These are phyloP conservation scores for Sphenodon punctatus DNA, from an alignment of 2,797 vertebrate genomes.

Conservation along the genomic window DNA sequence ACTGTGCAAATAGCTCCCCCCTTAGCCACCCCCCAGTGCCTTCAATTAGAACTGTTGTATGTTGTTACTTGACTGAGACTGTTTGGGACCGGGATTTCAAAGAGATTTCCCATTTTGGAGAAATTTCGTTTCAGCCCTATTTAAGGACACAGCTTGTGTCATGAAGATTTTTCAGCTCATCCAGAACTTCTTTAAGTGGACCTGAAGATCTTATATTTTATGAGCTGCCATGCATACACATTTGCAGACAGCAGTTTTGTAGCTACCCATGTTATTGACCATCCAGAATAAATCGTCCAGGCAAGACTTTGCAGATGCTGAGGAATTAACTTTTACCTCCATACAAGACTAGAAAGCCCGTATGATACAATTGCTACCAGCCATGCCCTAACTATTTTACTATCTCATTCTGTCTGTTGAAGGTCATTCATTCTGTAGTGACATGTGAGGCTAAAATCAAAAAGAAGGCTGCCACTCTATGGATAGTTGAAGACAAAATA, in stretches of 20 bases:
- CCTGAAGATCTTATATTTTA: too few relatives aligned
- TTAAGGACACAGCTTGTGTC: neutral
- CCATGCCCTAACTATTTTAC: neutral
- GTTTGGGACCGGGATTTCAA: too few relatives aligned
- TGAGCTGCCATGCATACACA: too few relatives aligned
- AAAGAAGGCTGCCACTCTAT: neutral
- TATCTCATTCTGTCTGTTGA: neutral
- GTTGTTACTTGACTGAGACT: too few relatives aligned
- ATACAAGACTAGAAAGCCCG: neutral
- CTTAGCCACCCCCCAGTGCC: too few relatives aligned
- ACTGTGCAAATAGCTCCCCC: too few relatives aligned
- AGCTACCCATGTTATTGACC: conserved; percentile 24
- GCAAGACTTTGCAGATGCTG: neutral
- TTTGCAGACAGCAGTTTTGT: too few relatives aligned
- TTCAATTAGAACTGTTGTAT: too few relatives aligned
- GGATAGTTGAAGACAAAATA: neutral
- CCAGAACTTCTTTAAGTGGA: neutral
- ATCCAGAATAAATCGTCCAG: neutral
- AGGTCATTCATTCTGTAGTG: neutral
- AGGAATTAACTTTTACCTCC: neutral
- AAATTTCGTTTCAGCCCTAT: too few relatives aligned
- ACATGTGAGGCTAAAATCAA: neutral
- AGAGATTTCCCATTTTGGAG: too few relatives aligned
- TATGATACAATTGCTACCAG: neutral
- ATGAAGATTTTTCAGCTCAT: neutral